Percentiles rank a stretch among this genome's conserved stretches.
These are phyloP conservation scores for Marmota monax DNA, from an alignment of 2,113 vertebrate genomes.

Conservation along the genomic window DNA sequence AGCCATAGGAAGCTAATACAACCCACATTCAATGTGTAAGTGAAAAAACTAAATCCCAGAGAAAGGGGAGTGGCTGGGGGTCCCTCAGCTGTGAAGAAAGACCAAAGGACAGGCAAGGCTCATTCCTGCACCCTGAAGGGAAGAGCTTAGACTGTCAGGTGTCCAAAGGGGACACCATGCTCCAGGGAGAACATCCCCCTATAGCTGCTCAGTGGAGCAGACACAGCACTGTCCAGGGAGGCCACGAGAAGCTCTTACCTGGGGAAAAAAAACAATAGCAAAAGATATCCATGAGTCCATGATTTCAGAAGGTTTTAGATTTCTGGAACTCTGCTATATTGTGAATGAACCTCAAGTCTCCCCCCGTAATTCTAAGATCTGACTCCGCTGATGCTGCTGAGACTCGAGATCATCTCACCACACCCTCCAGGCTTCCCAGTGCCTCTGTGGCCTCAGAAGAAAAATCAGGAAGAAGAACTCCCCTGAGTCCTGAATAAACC, in stretches of 20 bases:
- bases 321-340: not conserved
- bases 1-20: not conserved
- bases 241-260: not conserved
- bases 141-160: not conserved
- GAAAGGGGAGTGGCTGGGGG: not conserved
- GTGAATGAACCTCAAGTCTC: not conserved
- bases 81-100: not conserved
- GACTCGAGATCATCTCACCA: not conserved
- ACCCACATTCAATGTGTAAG: not conserved
- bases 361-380: not conserved
- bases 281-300: not conserved
- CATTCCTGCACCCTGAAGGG: not conserved
- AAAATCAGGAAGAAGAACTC: conserved; percentile 46
- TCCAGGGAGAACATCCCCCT: not conserved
- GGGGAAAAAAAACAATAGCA: not conserved
- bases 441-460: not conserved
- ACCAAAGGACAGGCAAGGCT: not conserved
- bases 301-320: conserved; percentile 1
- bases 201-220: not conserved
- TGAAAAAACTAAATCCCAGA: not conserved
- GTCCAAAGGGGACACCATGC: not conserved
- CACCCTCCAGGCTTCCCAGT: not conserved
- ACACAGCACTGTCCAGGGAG: not conserved
- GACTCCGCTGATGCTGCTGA: not conserved
- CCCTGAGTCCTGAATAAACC: not conserved